Conservation (phyloP, 2,797 vertebrate species). For the Brachymystax lenok region DNA sequence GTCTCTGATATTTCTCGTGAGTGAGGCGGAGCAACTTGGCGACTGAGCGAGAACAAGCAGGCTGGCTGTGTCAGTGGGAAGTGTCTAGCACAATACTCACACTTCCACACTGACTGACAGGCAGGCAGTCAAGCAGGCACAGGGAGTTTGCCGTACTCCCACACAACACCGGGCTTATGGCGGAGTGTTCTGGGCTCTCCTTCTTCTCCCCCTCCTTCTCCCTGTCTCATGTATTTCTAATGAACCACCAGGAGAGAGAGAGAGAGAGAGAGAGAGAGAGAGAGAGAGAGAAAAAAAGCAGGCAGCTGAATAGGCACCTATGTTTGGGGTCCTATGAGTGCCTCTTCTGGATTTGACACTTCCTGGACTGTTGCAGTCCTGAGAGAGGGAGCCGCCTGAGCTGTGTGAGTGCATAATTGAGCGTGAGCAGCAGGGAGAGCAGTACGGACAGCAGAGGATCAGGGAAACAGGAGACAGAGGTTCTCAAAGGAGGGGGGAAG, state of each 20-base stretch:
- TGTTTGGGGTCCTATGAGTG: slow-evolving; percentile 49
- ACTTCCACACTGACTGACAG: background rate
- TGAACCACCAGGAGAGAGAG: slow-evolving; percentile 12
- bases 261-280: background rate
- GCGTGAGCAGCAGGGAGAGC: slow-evolving; percentile 6
- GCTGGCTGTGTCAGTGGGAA: background rate
- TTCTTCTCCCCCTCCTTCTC: background rate
- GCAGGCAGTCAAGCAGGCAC: background rate
- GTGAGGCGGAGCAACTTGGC: no score
- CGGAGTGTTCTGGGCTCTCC: background rate
- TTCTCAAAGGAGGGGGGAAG: slow-evolving; percentile 5
- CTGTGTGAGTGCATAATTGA: slow-evolving; percentile 13
- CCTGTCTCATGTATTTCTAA: slow-evolving; percentile 19
- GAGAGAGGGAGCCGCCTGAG: slow-evolving; percentile 45
- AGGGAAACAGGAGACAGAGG: slow-evolving; percentile 6
- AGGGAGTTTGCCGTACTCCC: background rate
- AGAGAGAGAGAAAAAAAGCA: slow-evolving; percentile 15
- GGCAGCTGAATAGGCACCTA: slow-evolving; percentile 56
- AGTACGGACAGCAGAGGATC: background rate
- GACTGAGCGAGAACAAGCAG: background rate
- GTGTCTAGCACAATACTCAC: background rate
- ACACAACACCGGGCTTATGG: background rate
- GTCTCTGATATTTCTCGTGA: background rate
- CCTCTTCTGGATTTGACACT: slow-evolving; percentile 56
- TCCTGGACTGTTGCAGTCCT: slow-evolving; percentile 57